Evolutionary conservation across 1,140 invertebrate species (phyloP), one percentile per base, ranked within the genome.

Genomic region (Mamestra configurata): DNA sequence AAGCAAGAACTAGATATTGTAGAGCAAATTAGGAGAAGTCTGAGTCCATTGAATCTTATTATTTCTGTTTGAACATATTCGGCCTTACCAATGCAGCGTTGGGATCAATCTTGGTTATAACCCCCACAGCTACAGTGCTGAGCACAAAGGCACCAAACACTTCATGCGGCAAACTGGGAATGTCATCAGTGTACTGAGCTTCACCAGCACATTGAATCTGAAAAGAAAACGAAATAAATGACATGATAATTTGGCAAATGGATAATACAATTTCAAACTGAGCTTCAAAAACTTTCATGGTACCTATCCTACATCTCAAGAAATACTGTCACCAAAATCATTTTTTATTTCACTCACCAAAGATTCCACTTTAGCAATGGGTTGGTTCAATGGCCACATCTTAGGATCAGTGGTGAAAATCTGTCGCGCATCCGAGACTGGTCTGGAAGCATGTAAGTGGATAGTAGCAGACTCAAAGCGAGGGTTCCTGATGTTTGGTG

Each of bases 321-420:
- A n/a, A n/a, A n/a, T n/a, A n/a, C n/a, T n/a, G n/a, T n/a, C n/a
- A n/a, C n/a, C n/a, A n/a, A n/a, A n/a, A n/a, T n/a, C 22, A 6
- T 27, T 27, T 27, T 10, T 22, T 55, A 0, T 13, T 11, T 4
- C 13, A 61, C 85, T 89, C 73, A 96, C 93, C 59, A 96, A 84
- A 0, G 96, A 96, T 87, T 97, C 97, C 10, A 97, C 79, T 80
- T 91, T 98, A 4, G 95, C 94, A 18, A 97, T 84, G 1, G 97
- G 96, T 87, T 98, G 93, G 80, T 96, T 97, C 2, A 97, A 81
- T 4, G 97, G 97, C 95, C 96, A 97, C 13, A 96, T 73, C 4
- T 95, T 91, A 78, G 96, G 94, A 83, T 97, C 94, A 1, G 96
- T 96, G 20, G 96, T 95, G 86, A 95, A 98, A 46, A 95, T 94